Evolutionary conservation across 2,113 vertebrate species (phyloP), one percentile per base, ranked within the genome.

Genomic region (Silurus glanis): DNA sequence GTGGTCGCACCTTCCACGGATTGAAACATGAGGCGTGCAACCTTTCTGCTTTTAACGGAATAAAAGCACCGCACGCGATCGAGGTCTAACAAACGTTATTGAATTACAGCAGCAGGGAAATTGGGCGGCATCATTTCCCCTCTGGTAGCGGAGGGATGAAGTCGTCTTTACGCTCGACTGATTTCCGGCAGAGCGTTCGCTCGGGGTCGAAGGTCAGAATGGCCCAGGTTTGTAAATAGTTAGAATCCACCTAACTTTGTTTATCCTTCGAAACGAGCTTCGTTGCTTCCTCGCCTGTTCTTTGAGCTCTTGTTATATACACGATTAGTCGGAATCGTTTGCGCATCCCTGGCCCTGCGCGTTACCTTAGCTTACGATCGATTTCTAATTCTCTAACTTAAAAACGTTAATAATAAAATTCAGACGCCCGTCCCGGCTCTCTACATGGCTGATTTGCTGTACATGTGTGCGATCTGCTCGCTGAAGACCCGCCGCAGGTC

Each of bases 381-480:
- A 2, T 53, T 66, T 69, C 58, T 66, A 76, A 37, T 78, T 82
- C 80, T 37, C 37, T 37, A 37, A 37, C 3, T 37, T 37, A n/a
- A 71, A 13, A 37, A 19, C 6, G 21, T n/a, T 82, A 25, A 28
- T 16, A 6, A 37, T 59, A 49, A 16, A 9, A 10, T 45, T 12
- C 64, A 6, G 13, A 61, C 0, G 37, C 10, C 25, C 3, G 47
- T 13, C 21, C 45, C 19, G 79, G 8, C 5, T n/a, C 25, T 90
- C 83, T 88, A 90, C 81, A 90, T 25, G 53, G 89, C n/a, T 0
- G 88, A 91, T 90, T 93, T 93, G 86, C 87, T 91, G 94, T 96
- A 96, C 93, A 96, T 94, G 85, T 25, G 92, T 12, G 90, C 55
- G 83, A 96, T 93, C 89, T 95, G 94, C 87, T 94, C 90, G 83